Percentiles rank a stretch among this genome's conserved stretches.
These are phyloP conservation scores for Eciton burchellii DNA, from an alignment of 1,140 invertebrate species.

Conservation along the genomic window DNA sequence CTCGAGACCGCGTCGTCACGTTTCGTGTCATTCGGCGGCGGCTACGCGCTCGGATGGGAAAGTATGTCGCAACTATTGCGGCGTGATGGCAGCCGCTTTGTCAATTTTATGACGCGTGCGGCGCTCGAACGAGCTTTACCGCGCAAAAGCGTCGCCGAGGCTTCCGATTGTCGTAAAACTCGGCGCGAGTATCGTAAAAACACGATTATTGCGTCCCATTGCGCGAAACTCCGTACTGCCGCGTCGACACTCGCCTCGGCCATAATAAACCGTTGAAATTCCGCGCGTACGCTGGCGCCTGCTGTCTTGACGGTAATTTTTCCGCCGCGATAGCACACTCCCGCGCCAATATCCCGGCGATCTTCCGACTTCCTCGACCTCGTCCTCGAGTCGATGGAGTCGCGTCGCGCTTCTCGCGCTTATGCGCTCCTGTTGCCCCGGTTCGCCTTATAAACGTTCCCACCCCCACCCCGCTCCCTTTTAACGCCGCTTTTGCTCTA, in stretches of 20 bases:
- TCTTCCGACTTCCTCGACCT: constrained; percentile 3
- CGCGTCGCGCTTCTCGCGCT: constrained; percentile 24
- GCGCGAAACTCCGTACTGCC: constrained; percentile 42
- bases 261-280: constrained; percentile 59
- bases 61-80: constrained; percentile 36
- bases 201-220: constrained; percentile 57
- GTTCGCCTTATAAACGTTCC: background rate
- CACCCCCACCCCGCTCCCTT: too few relatives aligned
- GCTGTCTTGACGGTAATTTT: constrained; percentile 46
- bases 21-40: background rate
- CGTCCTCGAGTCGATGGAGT: constrained; percentile 28
- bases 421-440: background rate
- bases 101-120: constrained; percentile 57
- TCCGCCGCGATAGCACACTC: constrained; percentile 9
- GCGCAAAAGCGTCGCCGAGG: constrained; percentile 47
- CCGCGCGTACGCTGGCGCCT: constrained; percentile 24
- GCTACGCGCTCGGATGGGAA: constrained; percentile 5
- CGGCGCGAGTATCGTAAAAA: constrained; percentile 57
- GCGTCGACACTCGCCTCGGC: constrained; percentile 35
- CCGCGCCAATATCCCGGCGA: constrained; percentile 7
- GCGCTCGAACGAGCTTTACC: constrained; percentile 52
- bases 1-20: background rate
- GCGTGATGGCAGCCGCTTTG: constrained; percentile 17
- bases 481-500: background rate
- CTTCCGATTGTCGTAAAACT: constrained; percentile 60